Conservation (phyloP, 1,140 invertebrate genomes). For the Maniola jurtina region DNA sequence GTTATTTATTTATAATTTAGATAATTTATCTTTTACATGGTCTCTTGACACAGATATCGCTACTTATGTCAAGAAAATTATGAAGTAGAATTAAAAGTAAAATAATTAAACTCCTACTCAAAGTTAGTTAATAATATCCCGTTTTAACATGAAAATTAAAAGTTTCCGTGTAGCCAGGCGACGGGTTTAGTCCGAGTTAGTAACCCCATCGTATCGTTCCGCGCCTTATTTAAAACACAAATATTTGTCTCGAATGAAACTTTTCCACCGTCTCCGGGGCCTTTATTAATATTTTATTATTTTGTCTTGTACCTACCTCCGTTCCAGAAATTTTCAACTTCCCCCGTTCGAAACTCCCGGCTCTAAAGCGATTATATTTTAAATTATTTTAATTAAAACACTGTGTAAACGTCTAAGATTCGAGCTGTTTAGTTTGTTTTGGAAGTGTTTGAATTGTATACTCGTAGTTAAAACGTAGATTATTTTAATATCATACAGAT, state of each 20-base stretch:
- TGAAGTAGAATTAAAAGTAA: background rate
- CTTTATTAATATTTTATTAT: conserved; percentile 79
- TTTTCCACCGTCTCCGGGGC: conserved; percentile 72
- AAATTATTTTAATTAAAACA: conserved; percentile 79
- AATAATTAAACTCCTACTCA: background rate
- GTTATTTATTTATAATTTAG: too few relatives aligned
- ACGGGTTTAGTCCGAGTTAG: conserved; percentile 39
- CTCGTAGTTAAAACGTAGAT: background rate
- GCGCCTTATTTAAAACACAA: conserved; percentile 75
- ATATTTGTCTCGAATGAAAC: conserved; percentile 72
- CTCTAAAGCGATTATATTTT: conserved; percentile 78
- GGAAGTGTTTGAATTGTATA: conserved; percentile 35
- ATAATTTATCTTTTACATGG: background rate
- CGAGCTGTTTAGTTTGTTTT: conserved; percentile 44
- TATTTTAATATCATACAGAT: too few relatives aligned
- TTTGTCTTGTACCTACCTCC: conserved; percentile 73
- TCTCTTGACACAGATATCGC: background rate
- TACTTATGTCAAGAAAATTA: background rate
- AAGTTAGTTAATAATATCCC: conserved; percentile 10
- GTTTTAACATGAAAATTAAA: conserved; percentile 22
- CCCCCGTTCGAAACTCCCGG: conserved; percentile 65
- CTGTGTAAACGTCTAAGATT: conserved; percentile 65
- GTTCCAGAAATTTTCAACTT: conserved; percentile 72
- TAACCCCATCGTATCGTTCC: conserved; percentile 68
- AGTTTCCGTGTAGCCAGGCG: conserved; percentile 5